Conservation (phyloP, 2,888 invertebrate species). For the Cantharis rufa region DNA sequence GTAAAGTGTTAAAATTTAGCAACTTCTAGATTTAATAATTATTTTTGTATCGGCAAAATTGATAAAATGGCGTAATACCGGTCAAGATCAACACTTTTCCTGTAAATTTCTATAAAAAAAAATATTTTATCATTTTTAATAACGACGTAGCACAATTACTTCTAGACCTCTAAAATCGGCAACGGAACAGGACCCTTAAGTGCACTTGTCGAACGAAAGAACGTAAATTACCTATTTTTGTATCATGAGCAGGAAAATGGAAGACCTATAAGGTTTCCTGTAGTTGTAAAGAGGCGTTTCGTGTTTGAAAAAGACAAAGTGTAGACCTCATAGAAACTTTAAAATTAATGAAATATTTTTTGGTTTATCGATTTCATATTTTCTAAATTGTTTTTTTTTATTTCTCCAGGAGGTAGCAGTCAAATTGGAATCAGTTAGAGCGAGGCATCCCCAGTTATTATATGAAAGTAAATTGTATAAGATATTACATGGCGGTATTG, state of each 20-base stretch:
- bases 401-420: conserved; percentile 91
- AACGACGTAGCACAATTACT: no score
- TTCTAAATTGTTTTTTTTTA: conserved; percentile 31
- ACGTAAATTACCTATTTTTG: neutral
- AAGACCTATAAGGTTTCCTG: neutral
- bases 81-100: no score
- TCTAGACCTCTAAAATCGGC: no score
- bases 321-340: neutral
- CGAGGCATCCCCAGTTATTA: conserved; percentile 97
- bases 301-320: neutral
- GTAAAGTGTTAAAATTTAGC: no score
- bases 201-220: neutral
- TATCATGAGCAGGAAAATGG: neutral
- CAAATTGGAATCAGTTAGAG: conserved; percentile 95
- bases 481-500: conserved; percentile 95
- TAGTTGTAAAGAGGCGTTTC: neutral
- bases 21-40: no score
- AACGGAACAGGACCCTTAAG: no score
- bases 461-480: conserved; percentile 99
- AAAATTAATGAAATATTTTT: neutral
- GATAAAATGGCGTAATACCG: no score
- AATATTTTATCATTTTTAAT: no score
- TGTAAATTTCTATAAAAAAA: no score
- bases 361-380: neutral
- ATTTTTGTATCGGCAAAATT: no score